Conservation (phyloP, 1,140 invertebrate species). For the Pseudomyrmex concolor region DNA sequence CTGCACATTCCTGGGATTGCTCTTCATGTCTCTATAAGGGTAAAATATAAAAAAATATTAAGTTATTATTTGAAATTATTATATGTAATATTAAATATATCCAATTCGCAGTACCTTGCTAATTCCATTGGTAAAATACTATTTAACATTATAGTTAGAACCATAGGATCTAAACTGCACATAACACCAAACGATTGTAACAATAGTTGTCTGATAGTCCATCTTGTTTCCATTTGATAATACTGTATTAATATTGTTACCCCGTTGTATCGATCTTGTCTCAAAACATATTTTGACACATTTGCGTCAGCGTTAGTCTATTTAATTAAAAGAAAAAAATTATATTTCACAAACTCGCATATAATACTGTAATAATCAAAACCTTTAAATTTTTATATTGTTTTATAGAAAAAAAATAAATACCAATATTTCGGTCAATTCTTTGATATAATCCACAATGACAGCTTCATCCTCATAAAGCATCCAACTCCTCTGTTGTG, state of each 20-base stretch:
- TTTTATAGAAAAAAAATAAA: constrained; percentile 24
- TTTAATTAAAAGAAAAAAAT: constrained; percentile 73
- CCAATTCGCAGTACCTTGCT: constrained; percentile 86
- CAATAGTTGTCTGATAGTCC: constrained; percentile 92
- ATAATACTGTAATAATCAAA: not conserved
- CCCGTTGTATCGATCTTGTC: constrained; percentile 90
- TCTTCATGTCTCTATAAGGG: constrained; percentile 88
- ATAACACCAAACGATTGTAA: constrained; percentile 94
- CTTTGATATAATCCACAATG: constrained; percentile 93
- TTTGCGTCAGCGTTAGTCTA: constrained; percentile 94
- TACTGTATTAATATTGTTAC: constrained; percentile 93
- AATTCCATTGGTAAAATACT: constrained; percentile 95
- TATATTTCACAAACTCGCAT: not conserved
- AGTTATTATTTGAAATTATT: constrained; percentile 11
- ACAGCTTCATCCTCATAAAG: constrained; percentile 95
- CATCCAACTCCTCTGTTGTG: constrained; percentile 97
- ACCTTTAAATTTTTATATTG: not conserved
- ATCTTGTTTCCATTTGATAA: constrained; percentile 96
- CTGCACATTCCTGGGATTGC: constrained; percentile 89
- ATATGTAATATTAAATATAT: not conserved
- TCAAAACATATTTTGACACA: constrained; percentile 91
- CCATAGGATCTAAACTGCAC: constrained; percentile 92
- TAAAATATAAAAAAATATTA: constrained; percentile 48
- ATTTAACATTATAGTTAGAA: constrained; percentile 92
- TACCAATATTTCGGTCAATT: constrained; percentile 94